These are phyloP conservation scores for Paramormyrops kingsleyae DNA, from an alignment of 2,113 vertebrate species.

Conservation along the genomic window DNA sequence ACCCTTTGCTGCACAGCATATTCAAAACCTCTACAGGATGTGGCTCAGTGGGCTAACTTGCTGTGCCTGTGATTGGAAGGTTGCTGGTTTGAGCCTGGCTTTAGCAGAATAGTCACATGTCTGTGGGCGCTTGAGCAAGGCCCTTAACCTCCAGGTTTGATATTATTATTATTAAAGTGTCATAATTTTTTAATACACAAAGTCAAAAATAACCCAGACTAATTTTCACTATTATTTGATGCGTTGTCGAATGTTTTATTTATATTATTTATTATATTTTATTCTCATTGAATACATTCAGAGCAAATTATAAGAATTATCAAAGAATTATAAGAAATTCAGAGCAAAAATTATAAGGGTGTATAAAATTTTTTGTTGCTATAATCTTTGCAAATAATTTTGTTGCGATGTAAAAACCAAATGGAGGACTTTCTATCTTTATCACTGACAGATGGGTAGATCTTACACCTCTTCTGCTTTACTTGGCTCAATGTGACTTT, in stretches of 20 bases:
- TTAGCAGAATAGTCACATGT: neutral
- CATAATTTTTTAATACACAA: neutral
- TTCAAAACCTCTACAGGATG: too few species aligned
- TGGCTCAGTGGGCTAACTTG: too few species aligned
- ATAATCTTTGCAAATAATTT: neutral
- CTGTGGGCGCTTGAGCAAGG: too few species aligned
- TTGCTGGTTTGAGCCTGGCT: neutral
- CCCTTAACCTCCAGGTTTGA: too few species aligned
- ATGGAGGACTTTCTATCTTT: too few species aligned
- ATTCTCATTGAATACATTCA: neutral
- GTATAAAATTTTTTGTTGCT: neutral
- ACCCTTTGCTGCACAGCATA: too few species aligned
- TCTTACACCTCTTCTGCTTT: neutral
- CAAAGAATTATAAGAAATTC: too few species aligned
- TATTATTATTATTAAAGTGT: too few species aligned
- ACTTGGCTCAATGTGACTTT: neutral
- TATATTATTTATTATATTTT: too few species aligned
- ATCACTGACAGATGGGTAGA: neutral
- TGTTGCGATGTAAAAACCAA: neutral
- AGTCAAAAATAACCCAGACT: neutral
- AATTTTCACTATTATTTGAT: neutral
- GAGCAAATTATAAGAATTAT: neutral
- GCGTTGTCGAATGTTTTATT: neutral
- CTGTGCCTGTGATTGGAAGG: too few species aligned
- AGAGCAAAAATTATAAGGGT: neutral